Conservation (phyloP, 2,888 invertebrate species). For the Pseudococcus jackbeardsleyi region DNA sequence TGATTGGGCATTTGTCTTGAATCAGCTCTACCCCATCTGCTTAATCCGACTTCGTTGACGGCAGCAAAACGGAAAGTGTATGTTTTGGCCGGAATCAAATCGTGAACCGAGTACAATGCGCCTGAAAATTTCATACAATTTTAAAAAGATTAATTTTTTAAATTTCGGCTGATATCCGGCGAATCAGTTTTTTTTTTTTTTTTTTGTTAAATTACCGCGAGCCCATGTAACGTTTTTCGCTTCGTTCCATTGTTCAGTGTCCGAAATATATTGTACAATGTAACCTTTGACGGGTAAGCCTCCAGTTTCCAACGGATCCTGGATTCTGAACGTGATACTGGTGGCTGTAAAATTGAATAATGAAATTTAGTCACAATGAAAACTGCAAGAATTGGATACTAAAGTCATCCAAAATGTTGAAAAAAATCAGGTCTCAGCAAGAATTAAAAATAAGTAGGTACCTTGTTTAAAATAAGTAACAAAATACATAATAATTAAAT, state of each 20-base stretch:
- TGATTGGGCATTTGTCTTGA: slow-evolving; percentile 81
- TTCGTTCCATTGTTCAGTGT: slow-evolving; percentile 79
- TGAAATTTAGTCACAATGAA: background rate
- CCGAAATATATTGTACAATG: slow-evolving; percentile 82
- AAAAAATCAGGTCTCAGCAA: too few relatives aligned
- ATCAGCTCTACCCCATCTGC: slow-evolving; percentile 79
- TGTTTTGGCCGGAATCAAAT: slow-evolving; percentile 80
- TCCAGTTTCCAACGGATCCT: slow-evolving; percentile 80
- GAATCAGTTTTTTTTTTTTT: background rate
- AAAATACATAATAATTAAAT: too few relatives aligned
- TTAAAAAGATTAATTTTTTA: background rate
- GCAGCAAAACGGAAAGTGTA: slow-evolving; percentile 90
- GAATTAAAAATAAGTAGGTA: too few relatives aligned
- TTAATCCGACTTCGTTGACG: slow-evolving; percentile 85
- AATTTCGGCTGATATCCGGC: background rate
- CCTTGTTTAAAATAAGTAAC: too few relatives aligned
- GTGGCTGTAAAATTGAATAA: slow-evolving; percentile 75
- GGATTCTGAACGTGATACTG: slow-evolving; percentile 84
- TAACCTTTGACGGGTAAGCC: slow-evolving; percentile 83
- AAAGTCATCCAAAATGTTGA: too few relatives aligned
- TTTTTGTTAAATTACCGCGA: slow-evolving; percentile 75
- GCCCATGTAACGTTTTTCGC: slow-evolving; percentile 84
- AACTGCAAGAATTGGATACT: too few relatives aligned
- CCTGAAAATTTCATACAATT: slow-evolving; percentile 71
- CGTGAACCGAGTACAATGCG: slow-evolving; percentile 85